These are phyloP conservation scores for Drosophila setifemur DNA, from an alignment of 1,140 invertebrate species.

Conservation along the genomic window DNA sequence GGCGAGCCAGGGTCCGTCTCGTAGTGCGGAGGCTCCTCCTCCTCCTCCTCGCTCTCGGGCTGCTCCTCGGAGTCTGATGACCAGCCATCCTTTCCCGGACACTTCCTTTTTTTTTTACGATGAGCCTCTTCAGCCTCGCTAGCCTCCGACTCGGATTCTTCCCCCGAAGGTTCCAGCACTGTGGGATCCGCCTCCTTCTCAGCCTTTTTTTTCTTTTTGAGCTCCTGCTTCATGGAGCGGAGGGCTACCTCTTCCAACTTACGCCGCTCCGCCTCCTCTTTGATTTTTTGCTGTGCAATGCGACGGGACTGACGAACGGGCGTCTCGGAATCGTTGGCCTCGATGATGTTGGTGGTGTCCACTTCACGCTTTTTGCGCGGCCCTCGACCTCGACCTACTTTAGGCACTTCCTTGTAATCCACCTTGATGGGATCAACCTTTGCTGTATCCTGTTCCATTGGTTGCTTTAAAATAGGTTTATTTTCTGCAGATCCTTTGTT, in stretches of 20 bases:
- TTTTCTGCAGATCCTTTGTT: neutral
- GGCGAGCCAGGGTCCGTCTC: conserved; percentile 85
- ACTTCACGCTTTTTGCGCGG: conserved; percentile 84
- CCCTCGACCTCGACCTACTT: conserved; percentile 60
- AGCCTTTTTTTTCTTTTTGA: conserved; percentile 85
- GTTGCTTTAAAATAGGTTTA: conserved; percentile 6
- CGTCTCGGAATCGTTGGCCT: conserved; percentile 76
- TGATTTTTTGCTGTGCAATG: conserved; percentile 93
- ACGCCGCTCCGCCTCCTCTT: conserved; percentile 90
- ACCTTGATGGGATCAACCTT: neutral
- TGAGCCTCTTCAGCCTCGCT: conserved; percentile 81
- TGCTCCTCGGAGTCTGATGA: conserved; percentile 86
- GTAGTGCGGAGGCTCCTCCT: conserved; percentile 84
- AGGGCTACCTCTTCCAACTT: conserved; percentile 88
- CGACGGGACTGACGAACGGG: conserved; percentile 89
- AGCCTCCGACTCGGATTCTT: conserved; percentile 80
- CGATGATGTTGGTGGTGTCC: conserved; percentile 82
- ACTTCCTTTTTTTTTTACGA: conserved; percentile 85
- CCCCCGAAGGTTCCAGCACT: conserved; percentile 82
- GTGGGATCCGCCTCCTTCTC: conserved; percentile 74
- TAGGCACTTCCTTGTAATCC: conserved; percentile 7
- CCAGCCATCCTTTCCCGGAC: conserved; percentile 87
- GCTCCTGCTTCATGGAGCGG: conserved; percentile 85
- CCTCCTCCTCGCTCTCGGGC: conserved; percentile 85
- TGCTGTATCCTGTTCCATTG: neutral